Evolutionary conservation across 1,140 invertebrate species (phyloP), one percentile per base, ranked within the genome.

Genomic region (Calephelis nemesis): DNA sequence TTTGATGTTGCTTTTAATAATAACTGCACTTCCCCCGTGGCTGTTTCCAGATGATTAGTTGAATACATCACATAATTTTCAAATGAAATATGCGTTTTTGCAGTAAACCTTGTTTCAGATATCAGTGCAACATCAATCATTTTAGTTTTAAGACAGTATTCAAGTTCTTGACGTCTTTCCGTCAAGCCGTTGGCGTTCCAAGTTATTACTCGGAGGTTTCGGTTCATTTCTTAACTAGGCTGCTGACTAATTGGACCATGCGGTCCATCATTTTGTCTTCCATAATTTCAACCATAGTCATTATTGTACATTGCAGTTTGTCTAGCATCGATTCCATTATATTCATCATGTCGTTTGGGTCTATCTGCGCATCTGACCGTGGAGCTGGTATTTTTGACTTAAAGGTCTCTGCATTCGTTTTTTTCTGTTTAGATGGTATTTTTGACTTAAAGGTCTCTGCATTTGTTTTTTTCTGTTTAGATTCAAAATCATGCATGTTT

Each of bases 111-210:
- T 40, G 73, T 52, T 60, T 77, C 70, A 49, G 72, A 68, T 15
- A 76, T 63, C 12, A 76, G 68, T 1, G 68, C 9, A 11, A 65
- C 47, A 50, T 77, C 75, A 0, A 52, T 73, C 13, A 76, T 48
- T 47, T n/a, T 3, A 42, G 5, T 5, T 42, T 42, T 8, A 42
- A 7, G 42, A 42, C 0, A 7, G 42, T 42, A 42, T 42, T 42
- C 42, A 42, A 8, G 13, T 74, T 79, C 73, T 30, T 54, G 0
- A 48, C 52, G 74, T 10, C 72, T 75, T 42, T 72, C 68, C 1
- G 67, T 48, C 6, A 79, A 69, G 6, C 77, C 77, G 63, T 79
- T 75, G 8, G 74, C 69, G 69, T 77, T 79, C 72, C 75, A 77
- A 4, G 72, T 74, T 0, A 52, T 71, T 15, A 76, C 42, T 40